Base-by-base conservation (phyloP, 2,797 vertebrate genomes). In the Sebastes nivosus region DNA sequence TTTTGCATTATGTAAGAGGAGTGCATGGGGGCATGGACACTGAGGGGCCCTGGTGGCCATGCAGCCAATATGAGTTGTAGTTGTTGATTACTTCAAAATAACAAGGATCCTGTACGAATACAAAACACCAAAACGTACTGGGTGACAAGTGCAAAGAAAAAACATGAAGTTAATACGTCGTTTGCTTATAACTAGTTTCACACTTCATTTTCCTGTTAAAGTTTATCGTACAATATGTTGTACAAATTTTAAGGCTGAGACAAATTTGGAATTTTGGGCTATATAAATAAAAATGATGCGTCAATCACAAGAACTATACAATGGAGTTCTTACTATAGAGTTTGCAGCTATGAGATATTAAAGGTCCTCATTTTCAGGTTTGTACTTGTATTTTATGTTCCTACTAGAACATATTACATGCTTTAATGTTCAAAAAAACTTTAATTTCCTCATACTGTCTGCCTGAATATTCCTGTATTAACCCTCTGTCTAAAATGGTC, bases 1-100 rank as follows among this genome's bases (percentile, higher is more conserved):
- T 82, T 83, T 75, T 86, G 72, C 72, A 78, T 94, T 89, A 92
- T 87, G 67, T 88, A 91, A 93, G 69, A 88, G 69, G 65, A 72
- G 65, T 58, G 67, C 14, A 38, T 65, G 69, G 72, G 73, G 66
- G 50, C 32, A 34, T 5, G 54, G 52, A 66, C 76, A 77, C 63
- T 16, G 27, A 74, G 52, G 54, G 80, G 14, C 22, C 76, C 65
- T 12, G 18, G 13, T 3, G 67, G 32, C n/a, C 58, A 22, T 25
- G 29, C 55, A 52, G 72, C 59, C 64, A 63, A 50, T 25, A 59
- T 67, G 8, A 42, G 36, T 38, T 66, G 22, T 4, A 11, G 8
- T 50, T 32, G 2, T 58, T 57, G 59, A 54, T 65, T 34, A 64
- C 11, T 14, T 4, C 1, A 11, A 68, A 64, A 25, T 54, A 50